Base-by-base conservation (phyloP, 2,888 invertebrate species). In the Scelioninae gen. 1 region DNA sequence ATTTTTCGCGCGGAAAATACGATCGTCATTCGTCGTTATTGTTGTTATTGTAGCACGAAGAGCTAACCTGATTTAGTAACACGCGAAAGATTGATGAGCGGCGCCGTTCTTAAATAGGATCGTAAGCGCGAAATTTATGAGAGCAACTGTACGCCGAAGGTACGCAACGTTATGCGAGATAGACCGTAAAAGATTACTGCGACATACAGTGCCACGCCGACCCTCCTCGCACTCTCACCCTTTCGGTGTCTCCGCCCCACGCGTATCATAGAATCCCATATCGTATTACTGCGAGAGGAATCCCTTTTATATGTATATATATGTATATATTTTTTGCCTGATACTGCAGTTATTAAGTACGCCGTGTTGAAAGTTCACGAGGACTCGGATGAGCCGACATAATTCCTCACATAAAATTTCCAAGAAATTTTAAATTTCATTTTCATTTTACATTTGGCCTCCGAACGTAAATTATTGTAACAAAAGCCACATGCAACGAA, bases 121-220 rank as follows among this genome's bases (percentile, higher is more conserved):
- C 74, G 68, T 77, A 68, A 82, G 77, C 62, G 72, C 43, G 47
- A 60, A 80, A 83, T 83, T 83, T 80, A 80, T 80, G 76, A 23
- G 60, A 66, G 79, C 72, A 80, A 80, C 76, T 63, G 80, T 72
- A 68, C 63, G 40, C 53, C 60, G 29, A 69, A 76, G 76, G 79
- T 32, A 74, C 74, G 62, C 86, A 83, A 84, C 86, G 85, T 86
- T 88, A 88, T 79, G 87, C 86, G 86, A 88, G 87, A 88, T 87
- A 89, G 88, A 88, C 87, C 87, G 89, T 89, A 88, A 89, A 89
- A 89, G 89, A 90, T 90, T 89, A 90, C 88, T 86, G 87, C 88
- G 89, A 88, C 89, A 88, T 87, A 89, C 88, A 87, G 85, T 78
- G 84, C 60, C 65, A 60, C 66, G 51, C 53, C 79, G 23, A 62